A percentile compares a stretch with the other conserved stretches of the same genome.
Evolutionary conservation across 2,113 vertebrate species (phyloP).

Genomic region (human (Homo sapiens)): DNA sequence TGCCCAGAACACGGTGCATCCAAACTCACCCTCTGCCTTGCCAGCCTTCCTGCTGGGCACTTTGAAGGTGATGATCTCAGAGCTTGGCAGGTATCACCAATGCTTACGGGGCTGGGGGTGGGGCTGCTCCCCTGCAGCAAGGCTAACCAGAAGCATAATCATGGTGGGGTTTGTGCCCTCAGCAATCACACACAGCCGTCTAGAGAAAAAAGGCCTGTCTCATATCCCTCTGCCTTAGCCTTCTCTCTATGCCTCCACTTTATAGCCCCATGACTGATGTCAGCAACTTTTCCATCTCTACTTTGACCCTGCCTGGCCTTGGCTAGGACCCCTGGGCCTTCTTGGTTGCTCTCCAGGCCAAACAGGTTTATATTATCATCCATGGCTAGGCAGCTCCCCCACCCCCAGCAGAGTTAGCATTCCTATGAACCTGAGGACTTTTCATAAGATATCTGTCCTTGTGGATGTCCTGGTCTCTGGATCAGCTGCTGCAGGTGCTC

Average conservation of each 20-base stretch:
- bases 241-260: constrained; percentile 89
- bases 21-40: background rate
- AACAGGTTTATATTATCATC: background rate
- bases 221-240: background rate
- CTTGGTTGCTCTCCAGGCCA: constrained; percentile 88
- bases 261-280: constrained; percentile 91
- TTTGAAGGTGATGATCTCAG: background rate
- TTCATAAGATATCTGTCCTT: background rate
- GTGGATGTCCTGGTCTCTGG: too few relatives aligned
- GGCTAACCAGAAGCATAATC: background rate
- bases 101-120: background rate
- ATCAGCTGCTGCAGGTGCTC: background rate
- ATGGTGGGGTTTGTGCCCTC: background rate
- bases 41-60: background rate
- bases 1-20: too few relatives aligned
- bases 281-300: constrained; percentile 93
- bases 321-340: constrained; percentile 92
- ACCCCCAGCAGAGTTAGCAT: background rate
- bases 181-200: background rate
- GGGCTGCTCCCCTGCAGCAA: background rate
- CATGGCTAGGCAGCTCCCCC: background rate
- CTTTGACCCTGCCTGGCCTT: constrained; percentile 92
- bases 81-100: background rate
- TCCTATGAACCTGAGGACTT: background rate
- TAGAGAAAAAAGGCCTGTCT: constrained; percentile 87